These are phyloP conservation scores for Plecotus auritus DNA, from an alignment of 2,113 vertebrate species.

Conservation along the genomic window DNA sequence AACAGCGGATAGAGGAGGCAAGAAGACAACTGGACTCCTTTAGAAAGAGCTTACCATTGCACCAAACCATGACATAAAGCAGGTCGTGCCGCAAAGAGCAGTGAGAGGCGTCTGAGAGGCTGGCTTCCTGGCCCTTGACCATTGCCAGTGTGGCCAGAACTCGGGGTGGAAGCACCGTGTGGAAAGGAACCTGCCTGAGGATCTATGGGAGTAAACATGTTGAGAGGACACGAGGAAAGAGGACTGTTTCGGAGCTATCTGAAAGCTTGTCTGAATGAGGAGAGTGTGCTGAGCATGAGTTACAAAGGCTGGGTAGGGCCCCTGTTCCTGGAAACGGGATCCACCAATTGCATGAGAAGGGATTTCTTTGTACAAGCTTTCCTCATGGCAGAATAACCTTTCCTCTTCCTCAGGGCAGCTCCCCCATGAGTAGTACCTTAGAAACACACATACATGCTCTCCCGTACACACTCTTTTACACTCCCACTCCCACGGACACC, in stretches of 20 bases:
- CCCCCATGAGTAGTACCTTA: neutral
- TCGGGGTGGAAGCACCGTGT: neutral
- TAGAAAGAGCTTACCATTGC: neutral
- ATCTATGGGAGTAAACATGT: neutral
- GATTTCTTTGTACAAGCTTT: constrained; percentile 27
- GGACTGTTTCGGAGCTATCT: neutral
- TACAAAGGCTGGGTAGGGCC: neutral
- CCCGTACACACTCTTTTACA: neutral
- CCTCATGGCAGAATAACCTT: constrained; percentile 26
- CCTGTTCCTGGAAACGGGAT: constrained; percentile 4
- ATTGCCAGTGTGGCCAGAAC: neutral
- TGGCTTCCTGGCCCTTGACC: neutral
- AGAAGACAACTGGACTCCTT: neutral
- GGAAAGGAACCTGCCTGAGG: neutral
- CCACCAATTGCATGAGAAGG: neutral
- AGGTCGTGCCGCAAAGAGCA: neutral
- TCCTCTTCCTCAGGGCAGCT: constrained; percentile 39
- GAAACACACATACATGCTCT: neutral
- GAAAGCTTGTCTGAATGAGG: no score
- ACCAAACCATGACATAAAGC: neutral
- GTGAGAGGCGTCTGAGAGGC: neutral
- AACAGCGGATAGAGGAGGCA: neutral
- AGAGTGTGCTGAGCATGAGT: neutral
- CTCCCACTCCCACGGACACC: neutral
- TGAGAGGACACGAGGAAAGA: neutral